These are phyloP conservation scores for Hylyphantes graminicola DNA, from an alignment of 1,140 invertebrate species.

Conservation along the genomic window DNA sequence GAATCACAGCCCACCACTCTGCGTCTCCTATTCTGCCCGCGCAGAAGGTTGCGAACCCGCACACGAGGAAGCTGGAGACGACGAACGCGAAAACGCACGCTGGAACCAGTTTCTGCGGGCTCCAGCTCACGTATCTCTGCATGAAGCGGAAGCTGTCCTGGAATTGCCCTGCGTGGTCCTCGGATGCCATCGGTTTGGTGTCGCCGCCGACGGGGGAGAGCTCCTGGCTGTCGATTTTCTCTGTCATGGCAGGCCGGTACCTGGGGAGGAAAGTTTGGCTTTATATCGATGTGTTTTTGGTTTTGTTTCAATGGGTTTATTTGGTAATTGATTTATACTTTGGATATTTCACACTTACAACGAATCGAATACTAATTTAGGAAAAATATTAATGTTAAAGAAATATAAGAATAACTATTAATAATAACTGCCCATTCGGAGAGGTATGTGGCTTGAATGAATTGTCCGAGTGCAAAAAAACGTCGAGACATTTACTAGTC, in stretches of 20 bases:
- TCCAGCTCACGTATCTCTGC: neutral
- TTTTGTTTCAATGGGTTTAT: slow-evolving; percentile 3
- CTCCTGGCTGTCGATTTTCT: slow-evolving; percentile 39
- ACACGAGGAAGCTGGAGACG: slow-evolving; percentile 46
- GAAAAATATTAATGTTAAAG: too few species aligned
- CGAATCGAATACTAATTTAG: too few species aligned
- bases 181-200: neutral
- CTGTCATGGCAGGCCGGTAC: slow-evolving; percentile 10
- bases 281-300: neutral
- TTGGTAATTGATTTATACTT: too few species aligned
- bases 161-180: slow-evolving; percentile 20
- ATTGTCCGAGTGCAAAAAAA: too few species aligned
- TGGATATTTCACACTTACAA: too few species aligned
- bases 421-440: too few species aligned
- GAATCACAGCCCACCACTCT: slow-evolving; percentile 29
- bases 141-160: slow-evolving; percentile 13
- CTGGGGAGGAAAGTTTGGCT: too few species aligned
- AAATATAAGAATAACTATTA: too few species aligned
- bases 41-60: slow-evolving; percentile 41
- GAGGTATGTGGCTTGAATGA: too few species aligned
- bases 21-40: neutral
- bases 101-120: slow-evolving; percentile 32
- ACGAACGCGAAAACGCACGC: slow-evolving; percentile 51
- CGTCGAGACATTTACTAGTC: too few species aligned
- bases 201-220: slow-evolving; percentile 49